Base-by-base conservation (phyloP, 2,888 invertebrate genomes). In the Anthophora plumipes region DNA sequence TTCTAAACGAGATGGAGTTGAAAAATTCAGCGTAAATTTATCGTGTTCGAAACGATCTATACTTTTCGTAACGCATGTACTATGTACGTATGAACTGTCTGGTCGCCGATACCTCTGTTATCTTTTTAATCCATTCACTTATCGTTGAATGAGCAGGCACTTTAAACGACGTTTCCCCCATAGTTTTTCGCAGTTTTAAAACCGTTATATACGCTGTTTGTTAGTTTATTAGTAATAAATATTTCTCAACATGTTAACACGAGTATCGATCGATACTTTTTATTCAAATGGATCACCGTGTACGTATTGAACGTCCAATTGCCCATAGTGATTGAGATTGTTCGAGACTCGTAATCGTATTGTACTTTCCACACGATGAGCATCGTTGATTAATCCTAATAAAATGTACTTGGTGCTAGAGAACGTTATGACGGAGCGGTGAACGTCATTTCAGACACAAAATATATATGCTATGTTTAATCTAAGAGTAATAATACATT, bases 221-320 rank as follows among this genome's bases (percentile, higher is more conserved):
- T 39, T 60, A 14, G 8, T 61, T 9, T 11, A 46, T 12, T 11
- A 6, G 37, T 9, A 8, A 14, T 54, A 41, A 43, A 11, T 31
- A 31, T 31, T 57, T 46, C 31, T 9, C 31, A 46, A 11, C 20
- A 37, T 20, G 2, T 31, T 14, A 9, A 46, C 17, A 17, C 11
- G 17, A 12, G 39, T 17, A 39, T 50, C 39, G 37, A 69, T 69
- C 48, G 39, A 60, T 50, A 60, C n/a, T 12, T 25, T 59, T 68
- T 20, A 14, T 11, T 61, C 14, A 8, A 50, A 41, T 14, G 41
- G 17, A 14, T 25, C 52, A 41, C 41, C 31, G 14, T 60, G 12
- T 17, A 37, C 46, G 41, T 31, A 67, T 55, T 55, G 25, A 11
- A 55, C 6, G 25, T 22, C 55, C 55, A 7, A 25, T 14, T 52